Conservation (phyloP, 2,113 vertebrate genomes). For the Oncorhynchus mykiss region DNA sequence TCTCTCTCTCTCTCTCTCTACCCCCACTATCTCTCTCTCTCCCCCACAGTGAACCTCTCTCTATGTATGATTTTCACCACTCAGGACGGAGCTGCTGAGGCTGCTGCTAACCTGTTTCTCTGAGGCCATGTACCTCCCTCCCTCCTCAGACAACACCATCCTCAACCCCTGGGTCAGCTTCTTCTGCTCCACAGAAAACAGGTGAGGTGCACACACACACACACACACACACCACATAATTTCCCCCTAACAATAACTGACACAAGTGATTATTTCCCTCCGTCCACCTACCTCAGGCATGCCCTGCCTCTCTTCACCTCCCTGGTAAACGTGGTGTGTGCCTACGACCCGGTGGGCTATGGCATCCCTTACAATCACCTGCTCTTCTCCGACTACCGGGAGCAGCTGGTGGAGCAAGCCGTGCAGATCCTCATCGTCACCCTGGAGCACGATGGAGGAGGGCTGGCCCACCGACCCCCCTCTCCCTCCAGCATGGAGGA, state of each 20-base stretch:
- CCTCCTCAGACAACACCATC: conserved; percentile 82
- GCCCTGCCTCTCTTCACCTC: conserved; percentile 96
- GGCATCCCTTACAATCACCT: conserved; percentile 98
- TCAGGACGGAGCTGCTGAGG: conserved; percentile 90
- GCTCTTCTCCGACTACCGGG: conserved; percentile 94
- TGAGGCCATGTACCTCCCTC: conserved; percentile 96
- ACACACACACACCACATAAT: background rate
- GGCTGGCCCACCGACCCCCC: conserved; percentile 80
- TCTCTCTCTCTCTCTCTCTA: too few relatives aligned
- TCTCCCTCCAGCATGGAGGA: conserved; percentile 91
- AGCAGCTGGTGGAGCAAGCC: conserved; percentile 94
- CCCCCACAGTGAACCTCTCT: background rate
- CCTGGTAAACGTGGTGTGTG: conserved; percentile 91
- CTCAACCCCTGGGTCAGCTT: conserved; percentile 97
- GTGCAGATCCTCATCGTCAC: conserved; percentile 95
- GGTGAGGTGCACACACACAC: conserved; percentile 67
- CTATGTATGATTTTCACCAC: background rate
- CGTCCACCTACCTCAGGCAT: conserved; percentile 73
- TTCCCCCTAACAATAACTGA: background rate
- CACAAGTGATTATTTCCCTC: conserved; percentile 11
- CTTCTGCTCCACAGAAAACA: conserved; percentile 97
- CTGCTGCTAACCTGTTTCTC: conserved; percentile 96
- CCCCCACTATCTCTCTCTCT: background rate
- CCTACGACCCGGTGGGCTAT: conserved; percentile 96
- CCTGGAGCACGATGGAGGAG: conserved; percentile 86